Base-by-base conservation (phyloP, 2,113 vertebrate species). In the Myiopsitta monachus region DNA sequence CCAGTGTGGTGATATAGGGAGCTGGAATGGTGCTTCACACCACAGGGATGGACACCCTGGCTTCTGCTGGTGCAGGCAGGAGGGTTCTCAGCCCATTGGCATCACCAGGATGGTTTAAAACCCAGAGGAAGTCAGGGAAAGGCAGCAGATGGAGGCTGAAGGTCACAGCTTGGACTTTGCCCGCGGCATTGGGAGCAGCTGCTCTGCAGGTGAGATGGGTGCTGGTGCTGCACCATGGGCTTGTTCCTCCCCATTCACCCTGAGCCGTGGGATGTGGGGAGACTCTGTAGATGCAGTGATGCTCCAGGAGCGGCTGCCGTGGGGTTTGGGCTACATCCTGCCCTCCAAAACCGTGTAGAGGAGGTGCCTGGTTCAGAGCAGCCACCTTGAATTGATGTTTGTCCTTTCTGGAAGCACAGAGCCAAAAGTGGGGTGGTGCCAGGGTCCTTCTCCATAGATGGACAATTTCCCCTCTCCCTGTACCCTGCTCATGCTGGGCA, bases 141-240 rank as follows among this genome's bases (percentile, higher is more conserved):
- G 44, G 96, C 0, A 1, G 67, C 95, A 93, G 95, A 49, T 90
- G 94, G 94, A 75, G 82, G 85, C 78, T 55, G 88, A 94, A 95
- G 70, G 90, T 78, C 4, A 0, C 0, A 0, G 38, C 0, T 38
- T 1, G 66, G 92, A 95, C 92, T 97, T 97, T 95, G 94, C 27
- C 75, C 68, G 0, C 0, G 33, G 83, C 83, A 31, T 24, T 7
- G 1, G 66, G 33, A 81, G 78, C 87, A 94, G 95, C 84, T 87
- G 96, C 69, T 64, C 10, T 2, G 84, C 80, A 36, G 83, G 54
- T 14, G 66, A 27, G 61, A 33, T 3, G 2, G 67, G 52, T 18
- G 23, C 68, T 0, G 6, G 49, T 73, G 43, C 33, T 2, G 1
- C n/a, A 1, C 39, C 9, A 0, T 2, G 12, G 22, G 30, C 51